A percentile compares a stretch with the other conserved stretches of the same genome.
These are phyloP conservation scores for Diglossa cyanea DNA, from an alignment of 2,797 vertebrate genomes.

Conservation along the genomic window DNA sequence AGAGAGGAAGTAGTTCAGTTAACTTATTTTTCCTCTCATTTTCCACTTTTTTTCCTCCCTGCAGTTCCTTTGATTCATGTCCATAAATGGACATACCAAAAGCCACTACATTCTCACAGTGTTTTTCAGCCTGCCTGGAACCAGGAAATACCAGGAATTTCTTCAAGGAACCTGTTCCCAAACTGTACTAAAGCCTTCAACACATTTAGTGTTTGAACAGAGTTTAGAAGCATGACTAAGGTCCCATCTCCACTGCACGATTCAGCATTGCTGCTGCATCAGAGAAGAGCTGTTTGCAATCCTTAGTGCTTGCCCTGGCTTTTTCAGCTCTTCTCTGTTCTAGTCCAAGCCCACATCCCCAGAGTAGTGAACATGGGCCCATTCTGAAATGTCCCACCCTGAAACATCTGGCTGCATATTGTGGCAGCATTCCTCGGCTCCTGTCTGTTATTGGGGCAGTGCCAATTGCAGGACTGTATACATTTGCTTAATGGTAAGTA, in stretches of 20 bases:
- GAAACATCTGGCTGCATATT: background rate
- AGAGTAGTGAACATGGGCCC: background rate
- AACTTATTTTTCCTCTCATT: constrained; percentile 67
- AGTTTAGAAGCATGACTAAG: constrained; percentile 32
- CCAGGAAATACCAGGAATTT: constrained; percentile 70
- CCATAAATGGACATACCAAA: constrained; percentile 72
- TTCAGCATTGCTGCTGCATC: background rate
- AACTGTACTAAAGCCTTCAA: constrained; percentile 32
- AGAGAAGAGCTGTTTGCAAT: background rate
- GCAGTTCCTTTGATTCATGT: constrained; percentile 65
- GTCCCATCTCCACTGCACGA: background rate
- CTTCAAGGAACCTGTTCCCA: constrained; percentile 65
- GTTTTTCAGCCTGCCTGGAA: constrained; percentile 66
- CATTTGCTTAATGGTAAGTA: background rate
- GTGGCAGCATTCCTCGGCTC: background rate
- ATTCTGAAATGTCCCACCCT: background rate
- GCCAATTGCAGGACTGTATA: background rate
- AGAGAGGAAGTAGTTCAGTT: constrained; percentile 69
- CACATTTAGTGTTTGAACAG: background rate
- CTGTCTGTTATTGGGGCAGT: background rate
- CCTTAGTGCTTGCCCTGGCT: background rate
- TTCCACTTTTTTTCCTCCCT: constrained; percentile 67
- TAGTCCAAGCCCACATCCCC: background rate
- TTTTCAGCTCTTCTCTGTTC: background rate
- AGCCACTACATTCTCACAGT: constrained; percentile 62